A percentile compares a stretch with the other conserved stretches of the same genome.
Conservation (phyloP, 2,113 vertebrate species). For the Nestor notabilis region DNA sequence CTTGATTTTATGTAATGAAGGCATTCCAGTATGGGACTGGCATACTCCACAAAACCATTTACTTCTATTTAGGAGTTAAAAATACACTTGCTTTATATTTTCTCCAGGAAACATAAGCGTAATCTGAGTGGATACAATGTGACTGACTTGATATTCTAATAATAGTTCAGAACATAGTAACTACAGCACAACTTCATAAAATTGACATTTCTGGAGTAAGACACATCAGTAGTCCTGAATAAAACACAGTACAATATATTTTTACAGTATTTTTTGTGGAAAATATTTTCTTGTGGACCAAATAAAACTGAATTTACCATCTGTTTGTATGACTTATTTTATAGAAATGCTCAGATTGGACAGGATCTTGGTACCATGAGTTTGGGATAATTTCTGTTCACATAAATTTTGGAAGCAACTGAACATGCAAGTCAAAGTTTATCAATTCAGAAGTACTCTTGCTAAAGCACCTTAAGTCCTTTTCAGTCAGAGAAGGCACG, state of each 20-base stretch:
- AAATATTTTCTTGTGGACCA: constrained; percentile 70
- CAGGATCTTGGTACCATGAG: background rate
- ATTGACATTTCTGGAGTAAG: constrained; percentile 7
- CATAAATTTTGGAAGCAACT: background rate
- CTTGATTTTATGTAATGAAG: background rate
- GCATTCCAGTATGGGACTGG: background rate
- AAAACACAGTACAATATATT: constrained; percentile 59
- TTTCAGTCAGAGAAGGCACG: background rate
- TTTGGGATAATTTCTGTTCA: background rate
- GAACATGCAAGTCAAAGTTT: background rate
- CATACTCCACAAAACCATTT: background rate
- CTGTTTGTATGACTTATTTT: constrained; percentile 39
- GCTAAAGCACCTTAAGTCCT: background rate
- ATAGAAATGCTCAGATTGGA: background rate
- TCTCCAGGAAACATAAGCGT: background rate
- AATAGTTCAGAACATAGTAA: background rate
- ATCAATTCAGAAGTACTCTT: background rate
- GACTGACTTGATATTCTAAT: background rate
- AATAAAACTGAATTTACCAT: constrained; percentile 69
- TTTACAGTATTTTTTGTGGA: constrained; percentile 74
- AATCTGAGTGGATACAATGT: background rate
- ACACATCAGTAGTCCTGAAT: constrained; percentile 5
- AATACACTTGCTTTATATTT: background rate
- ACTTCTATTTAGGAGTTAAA: constrained; percentile 44
- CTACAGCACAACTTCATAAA: constrained; percentile 42